Evolutionary conservation across 2,113 vertebrate species (phyloP).

Genomic region (Antigone vipio): DNA sequence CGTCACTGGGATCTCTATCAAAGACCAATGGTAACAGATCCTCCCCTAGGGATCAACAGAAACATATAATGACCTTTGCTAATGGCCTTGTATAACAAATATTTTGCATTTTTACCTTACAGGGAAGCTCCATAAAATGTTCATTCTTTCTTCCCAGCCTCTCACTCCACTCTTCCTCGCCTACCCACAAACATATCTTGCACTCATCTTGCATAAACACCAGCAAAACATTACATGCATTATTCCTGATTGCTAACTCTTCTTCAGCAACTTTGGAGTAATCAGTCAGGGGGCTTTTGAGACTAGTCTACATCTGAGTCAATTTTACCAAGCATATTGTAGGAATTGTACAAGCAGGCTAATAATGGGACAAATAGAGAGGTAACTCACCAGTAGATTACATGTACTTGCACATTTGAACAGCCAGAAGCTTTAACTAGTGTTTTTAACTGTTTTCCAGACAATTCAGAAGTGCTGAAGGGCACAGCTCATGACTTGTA

Average conservation of each 20-base stretch:
- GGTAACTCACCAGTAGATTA: neutral
- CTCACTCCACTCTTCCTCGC: neutral
- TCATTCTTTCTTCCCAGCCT: neutral
- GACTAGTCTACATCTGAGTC: neutral
- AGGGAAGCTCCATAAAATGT: neutral
- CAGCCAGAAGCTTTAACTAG: neutral
- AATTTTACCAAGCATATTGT: neutral
- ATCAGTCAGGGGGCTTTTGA: neutral
- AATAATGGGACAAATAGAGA: neutral
- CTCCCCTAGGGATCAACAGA: neutral
- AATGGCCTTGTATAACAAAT: neutral
- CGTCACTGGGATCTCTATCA: neutral
- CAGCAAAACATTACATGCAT: neutral
- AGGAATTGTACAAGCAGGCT: neutral
- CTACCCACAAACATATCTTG: neutral
- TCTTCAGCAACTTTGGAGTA: neutral
- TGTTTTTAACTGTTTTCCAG: neutral
- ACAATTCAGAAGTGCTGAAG: neutral
- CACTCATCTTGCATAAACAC: neutral
- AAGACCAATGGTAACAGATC: neutral
- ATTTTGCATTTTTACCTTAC: neutral
- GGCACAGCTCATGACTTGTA: neutral
- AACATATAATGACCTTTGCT: neutral
- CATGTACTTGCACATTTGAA: neutral
- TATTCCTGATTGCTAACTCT: neutral